Base-by-base conservation (phyloP, 2,797 vertebrate genomes). In the Pseudochirops cupreus region DNA sequence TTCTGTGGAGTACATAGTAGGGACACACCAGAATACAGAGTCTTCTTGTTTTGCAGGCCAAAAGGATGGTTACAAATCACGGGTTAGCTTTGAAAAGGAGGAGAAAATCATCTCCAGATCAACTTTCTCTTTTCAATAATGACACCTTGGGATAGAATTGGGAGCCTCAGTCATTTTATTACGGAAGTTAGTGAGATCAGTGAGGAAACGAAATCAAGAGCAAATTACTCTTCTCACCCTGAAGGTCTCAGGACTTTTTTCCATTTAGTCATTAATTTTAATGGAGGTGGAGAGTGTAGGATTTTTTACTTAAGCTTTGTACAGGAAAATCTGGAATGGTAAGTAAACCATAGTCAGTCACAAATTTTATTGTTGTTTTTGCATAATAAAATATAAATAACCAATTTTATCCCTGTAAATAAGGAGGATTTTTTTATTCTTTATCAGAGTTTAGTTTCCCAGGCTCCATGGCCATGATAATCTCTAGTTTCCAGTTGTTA, bases 1-100 rank as follows among this genome's bases (percentile, higher is more conserved):
- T 0, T 5, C 50, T 56, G 24, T 31, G 1, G 0, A 3, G 2
- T 33, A 5, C 6, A 26, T 4, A 3, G 12, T 90, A 9, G 58
- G 82, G 0, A 5, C 9, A 21, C 67, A 74, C 5, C 2, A 39
- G 67, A 74, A 74, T 21, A 16, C 11, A 59, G 33, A 24, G 18
- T 39, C 33, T 39, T 39, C 33, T 74, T 74, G 5, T 74, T 74
- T 82, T 39, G 5, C 67, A 46, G 21, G 39, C 7, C n/a, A 46
- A 46, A 82, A 82, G 39, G 46, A 9, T 26, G 39, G 18, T 46
- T 82, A 39, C 2, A 82, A 82, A 82, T 82, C 74, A 46, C 18
- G 26, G 4, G 7, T 82, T 82, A 82, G 18, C 29, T 46, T 18
- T 26, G 74, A 10, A 82, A 82, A 56, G 1, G 16, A 67, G 18